Evolutionary conservation across 2,797 vertebrate genomes (phyloP), one percentile per base, ranked within the genome.

Genomic region (Chelidonichthys spinosus): DNA sequence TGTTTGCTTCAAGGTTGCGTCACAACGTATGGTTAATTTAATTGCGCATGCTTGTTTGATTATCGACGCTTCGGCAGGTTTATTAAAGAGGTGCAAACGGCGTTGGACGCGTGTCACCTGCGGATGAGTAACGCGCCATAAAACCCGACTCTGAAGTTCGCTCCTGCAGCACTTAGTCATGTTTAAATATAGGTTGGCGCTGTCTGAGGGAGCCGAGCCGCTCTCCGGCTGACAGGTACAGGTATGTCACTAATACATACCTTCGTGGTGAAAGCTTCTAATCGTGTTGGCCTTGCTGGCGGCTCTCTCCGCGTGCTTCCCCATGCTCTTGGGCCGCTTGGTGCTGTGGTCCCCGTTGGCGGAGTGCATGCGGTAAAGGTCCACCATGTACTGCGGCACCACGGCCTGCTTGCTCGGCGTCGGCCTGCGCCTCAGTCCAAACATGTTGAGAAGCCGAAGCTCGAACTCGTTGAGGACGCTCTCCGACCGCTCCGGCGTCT

Each of bases 181-280:
- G 85, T 87, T 89, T 94, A 94, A 94, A 92, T 87, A 92, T 79
- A 92, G 86, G 92, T 87, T 90, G 58, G 80, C 67, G 44, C n/a
- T 77, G 92, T 93, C 90, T 92, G 93, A 81, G 87, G 50, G 83
- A 78, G 79, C 76, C 47, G 76, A 60, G 73, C 55, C 79, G 86
- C 87, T 82, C 82, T 71, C 77, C 63, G 85, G 76, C 88, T 88
- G 90, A 89, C 88, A 92, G 88, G 84, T 90, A 87, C 87, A 91
- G 92, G 90, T 93, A 91, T 92, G 92, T 90, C 91, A 87, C 87
- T 92, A 91, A 91, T 89, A 90, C 95, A 93, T 94, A 99, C 98
- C 98, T 97, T 99, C 97, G 76, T 99, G 97, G 93, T 98, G 97
- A 94, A 98, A 99, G 93, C 97, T 98, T 93, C 97, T 95, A 89